Base-by-base conservation (phyloP, 2,113 vertebrate genomes). In the Albula goreensis region DNA sequence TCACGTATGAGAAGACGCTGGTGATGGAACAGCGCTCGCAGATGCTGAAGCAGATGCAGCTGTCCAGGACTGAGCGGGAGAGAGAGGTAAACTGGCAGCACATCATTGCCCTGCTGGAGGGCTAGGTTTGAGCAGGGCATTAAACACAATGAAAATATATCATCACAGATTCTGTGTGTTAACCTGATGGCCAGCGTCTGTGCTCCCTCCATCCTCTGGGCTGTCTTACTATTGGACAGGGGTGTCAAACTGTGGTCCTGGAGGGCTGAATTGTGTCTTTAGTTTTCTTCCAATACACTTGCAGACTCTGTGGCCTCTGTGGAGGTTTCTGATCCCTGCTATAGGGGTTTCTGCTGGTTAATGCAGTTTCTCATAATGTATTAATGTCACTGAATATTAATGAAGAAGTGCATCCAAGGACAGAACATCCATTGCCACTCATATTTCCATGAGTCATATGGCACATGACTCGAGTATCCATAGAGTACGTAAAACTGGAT, bases 11-110 rank as follows among this genome's bases (percentile, higher is more conserved):
- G 93, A 98, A 97, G 93, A 99, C 98, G 0, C 94, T 99, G 86
- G 89, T 99, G 95, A 99, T 99, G 98, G 98, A 99, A 91, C 98
- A 99, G 93, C 93, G 98, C 77, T 97, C 98, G 2, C 97, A 99
- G 91, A 99, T 99, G 97, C 92, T 99, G 9, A 98, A 97, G 89
- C 98, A 99, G 93, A 99, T 99, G 98, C 98, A 98, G 51, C 95
- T 99, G 0, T 99, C 98, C 48, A 96, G 96, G 91, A 98, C 96
- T 0, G 98, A 99, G 94, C 93, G 94, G 48, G 97, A 99, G 90
- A 94, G 97, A 91, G 98, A 99, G 97, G 98, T 99, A 94, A 85
- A 13, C 13, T 41, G 12, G 88, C 13, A 11, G 17, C 48, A 91
- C 5, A 70, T 48, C 56, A 11, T 31, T 48, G 51, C 41, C 48